phyloP scores from a whole-genome alignment of 2,113 vertebrate genomes.

The Psettodes erumei region DNA sequence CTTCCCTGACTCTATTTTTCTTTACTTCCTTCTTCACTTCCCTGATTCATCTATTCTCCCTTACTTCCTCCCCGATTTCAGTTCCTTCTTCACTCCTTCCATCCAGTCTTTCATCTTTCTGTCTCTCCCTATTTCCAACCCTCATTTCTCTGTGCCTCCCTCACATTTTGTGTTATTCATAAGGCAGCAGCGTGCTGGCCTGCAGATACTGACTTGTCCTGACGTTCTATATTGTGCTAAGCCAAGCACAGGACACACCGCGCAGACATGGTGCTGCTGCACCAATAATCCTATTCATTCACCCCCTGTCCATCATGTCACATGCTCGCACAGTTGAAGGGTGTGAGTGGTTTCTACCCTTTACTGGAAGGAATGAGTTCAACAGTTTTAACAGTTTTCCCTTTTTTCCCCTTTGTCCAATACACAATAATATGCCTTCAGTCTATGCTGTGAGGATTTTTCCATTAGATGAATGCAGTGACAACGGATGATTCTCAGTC shows the following conservation, averaged over 20 bases:
- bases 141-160: neutral
- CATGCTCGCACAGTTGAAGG: conserved; percentile 19
- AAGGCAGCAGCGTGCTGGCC: conserved; percentile 17
- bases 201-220: conserved; percentile 28
- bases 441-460: neutral
- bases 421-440: conserved; percentile 17
- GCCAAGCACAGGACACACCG: conserved; percentile 17
- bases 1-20: neutral
- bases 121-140: neutral
- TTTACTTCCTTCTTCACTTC: neutral
- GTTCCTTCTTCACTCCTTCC: neutral
- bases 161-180: conserved; percentile 33
- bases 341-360: conserved; percentile 46
- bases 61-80: neutral
- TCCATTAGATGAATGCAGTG: neutral
- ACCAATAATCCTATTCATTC: conserved; percentile 48
- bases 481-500: neutral
- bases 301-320: conserved; percentile 27
- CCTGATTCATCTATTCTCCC: neutral
- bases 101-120: neutral
- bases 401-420: conserved; percentile 18
- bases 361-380: conserved; percentile 27
- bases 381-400: conserved; percentile 14
- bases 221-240: conserved; percentile 26
- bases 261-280: conserved; percentile 41